Percentiles rank a stretch among this genome's conserved stretches.
phyloP scores from a whole-genome alignment of 2,113 vertebrate genomes.

The Mionectes macconnelli region DNA sequence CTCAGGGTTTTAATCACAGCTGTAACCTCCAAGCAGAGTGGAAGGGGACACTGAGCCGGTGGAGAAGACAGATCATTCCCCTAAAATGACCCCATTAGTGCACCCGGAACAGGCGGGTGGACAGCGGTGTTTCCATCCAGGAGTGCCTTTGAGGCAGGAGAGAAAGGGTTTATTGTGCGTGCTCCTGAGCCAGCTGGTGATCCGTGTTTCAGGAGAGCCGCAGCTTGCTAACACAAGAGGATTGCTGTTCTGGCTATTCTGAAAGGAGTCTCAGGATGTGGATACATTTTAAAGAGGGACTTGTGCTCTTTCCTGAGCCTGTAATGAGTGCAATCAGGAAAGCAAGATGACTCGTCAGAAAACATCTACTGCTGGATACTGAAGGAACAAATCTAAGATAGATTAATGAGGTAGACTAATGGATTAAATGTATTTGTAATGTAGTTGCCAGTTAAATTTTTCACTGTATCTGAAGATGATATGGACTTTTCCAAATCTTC shows the following conservation, averaged over 20 bases:
- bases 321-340: constrained; percentile 8
- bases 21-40: neutral
- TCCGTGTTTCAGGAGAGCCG: neutral
- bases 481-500: neutral
- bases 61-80: neutral
- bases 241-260: neutral
- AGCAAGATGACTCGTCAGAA: neutral
- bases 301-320: neutral
- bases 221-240: neutral
- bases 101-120: fast-evolving
- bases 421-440: constrained; percentile 40
- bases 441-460: constrained; percentile 10
- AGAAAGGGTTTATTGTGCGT: neutral
- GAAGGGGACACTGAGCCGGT: neutral
- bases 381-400: constrained; percentile 5
- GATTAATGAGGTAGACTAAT: neutral
- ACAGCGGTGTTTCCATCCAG: neutral
- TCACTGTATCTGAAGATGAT: neutral
- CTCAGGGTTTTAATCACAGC: neutral
- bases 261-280: neutral
- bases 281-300: neutral
- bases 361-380: neutral
- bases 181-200: neutral
- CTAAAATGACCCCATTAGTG: neutral
- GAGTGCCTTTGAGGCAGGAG: neutral